Percentiles rank a stretch among this genome's conserved stretches.
Evolutionary conservation across 2,113 vertebrate genomes (phyloP).

Genomic region (Harpagus bidentatus): DNA sequence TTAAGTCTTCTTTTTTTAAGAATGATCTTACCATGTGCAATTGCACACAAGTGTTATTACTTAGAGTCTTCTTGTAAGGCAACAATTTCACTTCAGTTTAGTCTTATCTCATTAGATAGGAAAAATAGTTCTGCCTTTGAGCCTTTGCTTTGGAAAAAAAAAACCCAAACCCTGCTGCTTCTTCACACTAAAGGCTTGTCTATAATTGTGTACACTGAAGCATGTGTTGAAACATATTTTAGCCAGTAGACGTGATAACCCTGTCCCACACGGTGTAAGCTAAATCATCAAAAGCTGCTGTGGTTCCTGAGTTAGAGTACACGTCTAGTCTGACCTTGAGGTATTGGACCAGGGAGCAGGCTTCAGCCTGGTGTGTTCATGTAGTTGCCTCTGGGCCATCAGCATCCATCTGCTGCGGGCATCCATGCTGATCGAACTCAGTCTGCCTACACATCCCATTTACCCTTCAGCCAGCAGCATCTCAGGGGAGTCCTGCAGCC

Average conservation of each 20-base stretch:
- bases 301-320: not conserved
- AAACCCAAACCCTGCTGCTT: not conserved
- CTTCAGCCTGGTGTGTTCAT: not conserved
- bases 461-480: not conserved
- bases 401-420: not conserved
- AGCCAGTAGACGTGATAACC: not conserved
- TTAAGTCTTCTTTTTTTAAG: not conserved
- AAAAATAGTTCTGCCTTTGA: not conserved
- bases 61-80: not conserved
- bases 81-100: not conserved
- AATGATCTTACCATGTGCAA: not conserved
- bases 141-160: not conserved
- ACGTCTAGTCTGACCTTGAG: not conserved
- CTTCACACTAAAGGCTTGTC: not conserved
- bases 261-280: not conserved
- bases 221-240: not conserved
- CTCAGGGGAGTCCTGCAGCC: not conserved
- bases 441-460: not conserved
- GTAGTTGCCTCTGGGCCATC: not conserved
- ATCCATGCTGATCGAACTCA: accelerated
- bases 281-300: not conserved
- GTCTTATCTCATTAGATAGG: not conserved
- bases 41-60: not conserved
- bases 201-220: not conserved
- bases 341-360: not conserved